Conservation (phyloP, 2,888 invertebrate species). For the Pristionchus exspectatus region DNA sequence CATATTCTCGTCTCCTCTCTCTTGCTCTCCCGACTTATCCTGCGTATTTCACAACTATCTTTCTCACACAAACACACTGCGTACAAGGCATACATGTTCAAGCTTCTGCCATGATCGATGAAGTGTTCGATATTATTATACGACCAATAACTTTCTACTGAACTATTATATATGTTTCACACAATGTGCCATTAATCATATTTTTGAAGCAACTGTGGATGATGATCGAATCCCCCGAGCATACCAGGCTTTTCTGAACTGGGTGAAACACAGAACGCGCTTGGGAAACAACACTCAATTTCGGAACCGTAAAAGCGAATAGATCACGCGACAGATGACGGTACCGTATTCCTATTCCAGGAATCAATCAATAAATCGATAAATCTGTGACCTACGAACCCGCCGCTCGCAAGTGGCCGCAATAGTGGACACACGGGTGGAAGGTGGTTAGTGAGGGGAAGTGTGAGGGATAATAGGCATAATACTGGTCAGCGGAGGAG, state of each 20-base stretch:
- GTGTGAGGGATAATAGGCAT: slow-evolving; percentile 9
- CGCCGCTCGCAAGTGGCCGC: neutral
- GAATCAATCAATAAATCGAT: neutral
- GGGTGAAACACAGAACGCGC: no score
- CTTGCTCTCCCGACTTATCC: neutral
- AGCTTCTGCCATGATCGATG: no score
- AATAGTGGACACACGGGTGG: neutral
- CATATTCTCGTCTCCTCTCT: neutral
- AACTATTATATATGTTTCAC: no score
- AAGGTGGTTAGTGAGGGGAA: neutral
- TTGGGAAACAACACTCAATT: no score
- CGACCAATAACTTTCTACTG: no score
- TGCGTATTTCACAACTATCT: neutral
- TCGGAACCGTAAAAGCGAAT: no score
- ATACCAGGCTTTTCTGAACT: no score
- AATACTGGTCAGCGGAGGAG: slow-evolving; percentile 41
- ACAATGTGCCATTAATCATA: no score
- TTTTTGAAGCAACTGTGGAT: no score
- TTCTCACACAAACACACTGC: neutral
- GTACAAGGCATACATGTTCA: neutral
- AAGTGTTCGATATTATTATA: no score
- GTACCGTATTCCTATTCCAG: neutral
- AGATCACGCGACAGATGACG: no score
- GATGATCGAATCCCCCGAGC: no score
- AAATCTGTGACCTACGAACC: neutral